A percentile compares a stretch with the other conserved stretches of the same genome.
Conservation (phyloP, 2,797 vertebrate genomes). For the Hypotaenidia okinawae region DNA sequence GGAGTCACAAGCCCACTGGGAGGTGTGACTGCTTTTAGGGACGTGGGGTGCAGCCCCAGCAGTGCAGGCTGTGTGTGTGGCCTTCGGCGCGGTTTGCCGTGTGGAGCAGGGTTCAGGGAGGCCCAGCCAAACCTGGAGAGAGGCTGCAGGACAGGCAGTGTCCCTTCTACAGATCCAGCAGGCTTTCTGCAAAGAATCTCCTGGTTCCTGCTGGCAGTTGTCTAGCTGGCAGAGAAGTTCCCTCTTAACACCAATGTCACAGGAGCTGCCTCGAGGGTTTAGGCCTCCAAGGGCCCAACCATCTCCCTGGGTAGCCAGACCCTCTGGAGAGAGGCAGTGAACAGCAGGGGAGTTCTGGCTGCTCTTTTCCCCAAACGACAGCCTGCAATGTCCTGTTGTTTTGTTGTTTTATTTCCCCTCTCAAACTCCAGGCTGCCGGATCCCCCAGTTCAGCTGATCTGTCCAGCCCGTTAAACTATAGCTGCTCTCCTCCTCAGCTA, state of each 20-base stretch:
- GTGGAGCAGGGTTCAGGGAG: not conserved
- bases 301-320: not conserved
- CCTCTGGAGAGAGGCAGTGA: not conserved
- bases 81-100: not conserved
- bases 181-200: not conserved
- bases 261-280: not conserved
- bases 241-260: no score
- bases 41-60: not conserved
- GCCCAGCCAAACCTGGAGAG: not conserved
- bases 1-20: not conserved
- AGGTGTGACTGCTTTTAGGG: not conserved
- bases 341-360: not conserved
- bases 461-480: conserved; percentile 81
- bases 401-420: not conserved
- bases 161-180: not conserved
- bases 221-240: not conserved
- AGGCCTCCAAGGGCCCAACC: not conserved
- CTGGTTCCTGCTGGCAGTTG: not conserved
- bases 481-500: conserved; percentile 86
- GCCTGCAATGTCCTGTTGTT: not conserved
- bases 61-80: not conserved
- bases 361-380: not conserved
- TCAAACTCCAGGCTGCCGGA: conserved; percentile 77
- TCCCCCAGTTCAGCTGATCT: conserved; percentile 81
- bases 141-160: not conserved